Percentiles rank a stretch among this genome's conserved stretches.
phyloP scores from a whole-genome alignment of 2,113 vertebrate species.

The Sebastes fasciatus region DNA sequence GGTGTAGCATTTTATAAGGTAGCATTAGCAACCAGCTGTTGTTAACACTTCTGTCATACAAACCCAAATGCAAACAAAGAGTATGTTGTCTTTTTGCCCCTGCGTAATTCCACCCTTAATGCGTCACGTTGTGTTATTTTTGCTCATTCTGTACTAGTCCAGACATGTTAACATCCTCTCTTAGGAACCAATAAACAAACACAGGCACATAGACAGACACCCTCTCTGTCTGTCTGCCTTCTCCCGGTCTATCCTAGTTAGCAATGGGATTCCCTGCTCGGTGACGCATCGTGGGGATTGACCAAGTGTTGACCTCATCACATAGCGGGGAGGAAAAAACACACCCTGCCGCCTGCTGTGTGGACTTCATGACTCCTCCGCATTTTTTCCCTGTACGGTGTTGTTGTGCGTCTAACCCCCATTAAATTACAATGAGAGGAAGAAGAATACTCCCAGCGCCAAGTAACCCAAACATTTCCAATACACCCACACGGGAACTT shows the following conservation, averaged over 20 bases:
- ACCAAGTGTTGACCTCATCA: slow-evolving; percentile 62
- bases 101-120: slow-evolving; percentile 31
- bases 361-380: slow-evolving; percentile 18
- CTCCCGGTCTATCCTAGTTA: slow-evolving; percentile 17
- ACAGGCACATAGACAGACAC: slow-evolving; percentile 27
- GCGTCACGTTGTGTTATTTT: slow-evolving; percentile 45
- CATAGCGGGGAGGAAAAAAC: slow-evolving; percentile 45
- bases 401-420: slow-evolving; percentile 14
- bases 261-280: slow-evolving; percentile 72
- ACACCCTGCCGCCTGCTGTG: slow-evolving; percentile 21
- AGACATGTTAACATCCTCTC: slow-evolving; percentile 68
- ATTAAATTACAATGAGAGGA: slow-evolving; percentile 67
- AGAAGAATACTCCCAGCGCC: slow-evolving; percentile 49
- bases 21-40: slow-evolving; percentile 22
- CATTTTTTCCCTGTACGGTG: slow-evolving; percentile 9
- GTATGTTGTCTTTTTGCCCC: slow-evolving; percentile 17
- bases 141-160: slow-evolving; percentile 56
- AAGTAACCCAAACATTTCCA: slow-evolving; percentile 63
- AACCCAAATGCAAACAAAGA: slow-evolving; percentile 22
- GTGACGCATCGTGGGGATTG: slow-evolving; percentile 63
- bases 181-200: slow-evolving; percentile 70
- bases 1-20: not conserved
- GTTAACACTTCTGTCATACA: slow-evolving; percentile 16
- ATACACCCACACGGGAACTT: slow-evolving; percentile 58
- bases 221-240: slow-evolving; percentile 30